Evolutionary conservation across 2,797 vertebrate genomes (phyloP), one percentile per base, ranked within the genome.

Genomic region (Cirrhinus mrigala): DNA sequence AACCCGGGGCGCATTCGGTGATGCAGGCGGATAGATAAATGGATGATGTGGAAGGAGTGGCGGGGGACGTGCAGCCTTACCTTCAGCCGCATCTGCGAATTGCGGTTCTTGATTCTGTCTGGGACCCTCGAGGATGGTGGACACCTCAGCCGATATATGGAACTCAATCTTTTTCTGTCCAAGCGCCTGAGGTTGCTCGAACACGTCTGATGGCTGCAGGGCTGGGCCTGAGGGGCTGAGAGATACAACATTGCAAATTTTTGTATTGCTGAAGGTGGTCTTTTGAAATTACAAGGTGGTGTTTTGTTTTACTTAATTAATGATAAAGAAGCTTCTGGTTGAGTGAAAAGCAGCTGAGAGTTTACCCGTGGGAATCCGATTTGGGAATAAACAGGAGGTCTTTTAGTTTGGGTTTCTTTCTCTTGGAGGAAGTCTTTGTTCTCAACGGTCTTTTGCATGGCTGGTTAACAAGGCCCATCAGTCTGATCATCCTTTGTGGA

Each of bases 351-450:
- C 4, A 58, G 68, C 50, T 71, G 82, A 66, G 18, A 58, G 10
- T 52, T 89, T 94, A 99, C 98, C 98, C 97, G 86, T 97, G 96
- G 58, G 96, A 92, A 87, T 93, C 87, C 81, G 93, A 89, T 86
- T 95, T 92, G 18, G 97, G 95, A 85, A 91, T 91, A 86, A 91
- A 96, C 90, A 99, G 81, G 73, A 99, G 93, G 90, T 99, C 97
- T 92, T 97, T 99, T 94, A 99, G 95, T 93, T 95, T 97, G 87
- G 93, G 96, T 86, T 95, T 98, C 95, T 99, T 99, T 90, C 97
- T 97, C 83, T 96, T 94, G 81, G 94, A 95, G 82, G 94, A 92
- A 0, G 90, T 95, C 92, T 97, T 99, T 71, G 93, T 90, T 90
- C 94, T 94, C 92, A 95, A 93, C 78, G 95, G 96, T 93, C 97